Conservation (phyloP, 2,888 invertebrate genomes). For the Prosopocoilus inquinatus region DNA sequence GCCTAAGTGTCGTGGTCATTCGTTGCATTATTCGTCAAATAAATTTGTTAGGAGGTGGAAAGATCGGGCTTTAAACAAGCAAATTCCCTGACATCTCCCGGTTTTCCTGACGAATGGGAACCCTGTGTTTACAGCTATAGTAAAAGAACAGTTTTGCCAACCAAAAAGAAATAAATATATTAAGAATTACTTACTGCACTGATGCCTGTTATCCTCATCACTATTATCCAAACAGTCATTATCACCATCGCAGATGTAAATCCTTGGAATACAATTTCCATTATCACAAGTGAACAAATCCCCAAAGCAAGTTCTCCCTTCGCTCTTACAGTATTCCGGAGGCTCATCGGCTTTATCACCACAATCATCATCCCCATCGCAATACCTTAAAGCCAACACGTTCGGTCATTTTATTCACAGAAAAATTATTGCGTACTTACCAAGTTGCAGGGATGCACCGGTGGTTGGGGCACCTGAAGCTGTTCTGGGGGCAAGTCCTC, state of each 20-base stretch:
- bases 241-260: constrained; percentile 93
- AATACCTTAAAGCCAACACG: constrained; percentile 57
- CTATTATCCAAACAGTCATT: constrained; percentile 94
- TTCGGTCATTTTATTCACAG: not conserved
- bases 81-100: no score
- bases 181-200: constrained; percentile 65
- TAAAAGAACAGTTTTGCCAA: no score
- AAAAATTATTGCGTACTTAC: constrained; percentile 41
- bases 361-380: constrained; percentile 94
- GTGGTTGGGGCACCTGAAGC: constrained; percentile 90
- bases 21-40: no score
- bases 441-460: constrained; percentile 93
- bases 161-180: not conserved
- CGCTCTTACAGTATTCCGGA: constrained; percentile 88
- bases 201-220: constrained; percentile 87
- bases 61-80: no score
- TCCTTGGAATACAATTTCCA: constrained; percentile 92
- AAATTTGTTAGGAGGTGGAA: no score
- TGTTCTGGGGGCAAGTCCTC: constrained; percentile 85
- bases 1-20: no score
- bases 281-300: constrained; percentile 95
- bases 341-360: constrained; percentile 90
- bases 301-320: constrained; percentile 91
- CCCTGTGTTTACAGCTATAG: no score
- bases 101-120: no score